These are phyloP conservation scores for Galeopterus variegatus DNA, from an alignment of 2,113 vertebrate genomes.

Conservation along the genomic window DNA sequence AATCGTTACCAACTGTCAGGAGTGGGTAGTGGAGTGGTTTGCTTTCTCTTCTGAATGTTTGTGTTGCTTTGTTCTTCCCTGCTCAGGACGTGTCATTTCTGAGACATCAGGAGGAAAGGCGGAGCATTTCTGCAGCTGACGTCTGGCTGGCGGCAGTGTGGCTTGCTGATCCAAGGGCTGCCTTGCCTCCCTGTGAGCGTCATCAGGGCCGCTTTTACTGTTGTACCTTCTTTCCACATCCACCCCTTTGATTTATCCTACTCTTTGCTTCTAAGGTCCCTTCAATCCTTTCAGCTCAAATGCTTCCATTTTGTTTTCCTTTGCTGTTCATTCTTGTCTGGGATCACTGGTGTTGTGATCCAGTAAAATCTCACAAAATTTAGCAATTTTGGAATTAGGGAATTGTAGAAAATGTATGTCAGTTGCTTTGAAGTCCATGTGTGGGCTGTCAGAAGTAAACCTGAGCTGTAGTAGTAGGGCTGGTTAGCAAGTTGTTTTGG, in stretches of 20 bases:
- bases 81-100: background rate
- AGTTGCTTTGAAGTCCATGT: background rate
- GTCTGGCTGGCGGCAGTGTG: background rate
- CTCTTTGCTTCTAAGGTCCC: background rate
- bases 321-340: background rate
- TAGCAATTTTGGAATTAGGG: background rate
- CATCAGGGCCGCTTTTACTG: background rate
- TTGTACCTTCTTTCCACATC: background rate
- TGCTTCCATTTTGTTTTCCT: background rate
- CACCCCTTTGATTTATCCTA: background rate
- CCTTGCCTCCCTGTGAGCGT: background rate
- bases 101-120: background rate
- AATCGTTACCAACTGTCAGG: background rate
- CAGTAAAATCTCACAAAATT: background rate
- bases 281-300: background rate
- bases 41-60: background rate
- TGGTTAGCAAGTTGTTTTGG: background rate
- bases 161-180: too few relatives aligned
- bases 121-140: background rate
- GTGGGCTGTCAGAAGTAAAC: background rate
- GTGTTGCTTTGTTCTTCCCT: background rate
- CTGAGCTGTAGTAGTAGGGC: background rate
- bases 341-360: background rate
- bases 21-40: background rate
- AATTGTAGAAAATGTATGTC: background rate